phyloP scores from a whole-genome alignment of 2,113 vertebrate species.

The Meles meles region DNA sequence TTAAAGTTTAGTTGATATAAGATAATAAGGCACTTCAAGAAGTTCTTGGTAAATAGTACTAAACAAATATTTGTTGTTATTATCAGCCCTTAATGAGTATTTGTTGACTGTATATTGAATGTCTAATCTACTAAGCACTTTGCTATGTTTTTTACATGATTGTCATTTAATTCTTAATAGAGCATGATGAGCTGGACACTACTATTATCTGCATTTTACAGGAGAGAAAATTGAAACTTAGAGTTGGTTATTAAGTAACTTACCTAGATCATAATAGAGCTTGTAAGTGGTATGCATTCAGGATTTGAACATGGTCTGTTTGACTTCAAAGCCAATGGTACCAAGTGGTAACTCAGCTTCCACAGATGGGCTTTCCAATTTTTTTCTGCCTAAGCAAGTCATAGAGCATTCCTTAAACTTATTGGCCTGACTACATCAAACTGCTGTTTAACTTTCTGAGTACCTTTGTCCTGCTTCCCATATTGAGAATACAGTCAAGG shows the following conservation, averaged over 20 bases:
- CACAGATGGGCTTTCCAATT: neutral
- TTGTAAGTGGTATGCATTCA: neutral
- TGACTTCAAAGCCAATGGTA: too few species aligned
- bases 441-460: neutral
- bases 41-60: neutral
- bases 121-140: neutral
- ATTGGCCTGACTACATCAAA: neutral
- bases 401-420: neutral
- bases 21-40: neutral
- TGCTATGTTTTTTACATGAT: neutral
- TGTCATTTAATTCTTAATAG: neutral
- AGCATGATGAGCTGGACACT: neutral
- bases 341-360: too few species aligned
- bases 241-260: neutral
- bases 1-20: neutral
- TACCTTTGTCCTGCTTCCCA: neutral
- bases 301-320: neutral
- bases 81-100: neutral
- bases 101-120: neutral
- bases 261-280: neutral
- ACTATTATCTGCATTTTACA: neutral
- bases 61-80: neutral
- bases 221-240: neutral
- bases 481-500: neutral
- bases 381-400: neutral